A percentile compares a stretch with the other conserved stretches of the same genome.
Evolutionary conservation across 2,113 vertebrate genomes (phyloP).

Genomic region (Pogonocichla stellata): DNA sequence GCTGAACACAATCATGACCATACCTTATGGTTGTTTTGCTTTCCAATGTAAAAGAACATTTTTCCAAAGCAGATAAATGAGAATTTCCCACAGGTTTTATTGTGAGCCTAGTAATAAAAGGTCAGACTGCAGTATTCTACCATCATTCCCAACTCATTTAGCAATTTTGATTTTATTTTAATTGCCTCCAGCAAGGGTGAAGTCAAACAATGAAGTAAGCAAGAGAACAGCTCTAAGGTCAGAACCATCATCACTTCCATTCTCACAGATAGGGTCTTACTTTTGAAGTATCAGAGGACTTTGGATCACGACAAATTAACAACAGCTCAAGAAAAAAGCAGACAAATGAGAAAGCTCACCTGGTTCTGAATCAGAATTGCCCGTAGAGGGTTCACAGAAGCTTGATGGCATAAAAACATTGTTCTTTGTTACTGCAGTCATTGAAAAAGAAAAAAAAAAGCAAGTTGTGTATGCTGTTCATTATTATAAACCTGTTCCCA

Average conservation of each 20-base stretch:
- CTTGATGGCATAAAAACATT: slow-evolving; percentile 96
- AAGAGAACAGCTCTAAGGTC: not conserved
- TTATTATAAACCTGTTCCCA: not conserved
- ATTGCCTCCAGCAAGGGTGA: not conserved
- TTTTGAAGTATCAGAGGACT: not conserved
- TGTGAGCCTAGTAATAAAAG: not conserved
- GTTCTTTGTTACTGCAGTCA: slow-evolving; percentile 88
- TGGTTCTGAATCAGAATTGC: slow-evolving; percentile 94
- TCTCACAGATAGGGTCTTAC: not conserved
- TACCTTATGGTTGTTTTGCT: not conserved
- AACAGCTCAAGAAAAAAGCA: not conserved
- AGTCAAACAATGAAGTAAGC: not conserved
- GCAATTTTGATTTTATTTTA: not conserved
- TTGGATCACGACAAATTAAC: not conserved
- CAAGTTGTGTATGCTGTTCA: not conserved
- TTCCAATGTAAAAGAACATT: not conserved
- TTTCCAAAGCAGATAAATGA: not conserved
- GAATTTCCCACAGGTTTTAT: not conserved
- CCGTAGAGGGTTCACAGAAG: slow-evolving; percentile 91
- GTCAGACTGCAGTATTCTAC: not conserved
- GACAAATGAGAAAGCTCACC: slow-evolving; percentile 71
- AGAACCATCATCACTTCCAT: not conserved
- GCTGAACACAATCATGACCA: not conserved
- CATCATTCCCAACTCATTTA: not conserved
- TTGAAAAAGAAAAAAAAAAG: not conserved